Base-by-base conservation (phyloP, 2,888 invertebrate genomes). In the Chymomyza fuscimana region DNA sequence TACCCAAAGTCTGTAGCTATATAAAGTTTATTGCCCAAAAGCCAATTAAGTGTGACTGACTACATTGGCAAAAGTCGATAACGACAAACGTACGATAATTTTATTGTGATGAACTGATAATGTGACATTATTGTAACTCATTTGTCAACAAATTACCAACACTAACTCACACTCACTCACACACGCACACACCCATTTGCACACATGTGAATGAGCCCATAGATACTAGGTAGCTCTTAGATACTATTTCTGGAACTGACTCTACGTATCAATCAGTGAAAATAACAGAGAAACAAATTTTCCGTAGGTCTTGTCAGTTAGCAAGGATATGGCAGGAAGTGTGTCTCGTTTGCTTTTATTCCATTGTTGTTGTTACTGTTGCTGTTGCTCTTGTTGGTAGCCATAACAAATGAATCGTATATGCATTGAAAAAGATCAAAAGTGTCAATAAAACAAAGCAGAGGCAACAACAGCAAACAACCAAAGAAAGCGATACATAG, bases 31-130 rank as follows among this genome's bases (percentile, higher is more conserved):
- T 46, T 46, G 40, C 12, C 40, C 12, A 46, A 46, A 46, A 46
- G 40, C 40, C 40, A 46, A 46, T 46, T 46, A 46, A 46, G 40
- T 46, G 40, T 46, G 40, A 46, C 40, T 46, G 40, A 46, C 40
- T 46, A 46, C 40, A 12, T 12, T 46, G 40, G 12, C 40, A 46
- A 46, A 46, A 12, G 40, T 46, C 40, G 40, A 46, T 12, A 29
- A 36, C 32, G 40, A 19, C 15, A 16, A 61, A 9, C 36, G 40
- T 12, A 83, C 83, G 86, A 79, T 85, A 86, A 85, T 85, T 87
- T 86, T 80, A 87, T 87, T 85, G 86, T 86, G 84, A 85, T 85
- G 88, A 87, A 85, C 84, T 87, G 88, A 85, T 85, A 85, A 85
- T 85, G 86, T 79, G 86, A 87, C 84, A 87, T 85, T 85, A 87